These are phyloP conservation scores for Petrocephalus zakoni DNA, from an alignment of 2,113 vertebrate genomes.

Conservation along the genomic window DNA sequence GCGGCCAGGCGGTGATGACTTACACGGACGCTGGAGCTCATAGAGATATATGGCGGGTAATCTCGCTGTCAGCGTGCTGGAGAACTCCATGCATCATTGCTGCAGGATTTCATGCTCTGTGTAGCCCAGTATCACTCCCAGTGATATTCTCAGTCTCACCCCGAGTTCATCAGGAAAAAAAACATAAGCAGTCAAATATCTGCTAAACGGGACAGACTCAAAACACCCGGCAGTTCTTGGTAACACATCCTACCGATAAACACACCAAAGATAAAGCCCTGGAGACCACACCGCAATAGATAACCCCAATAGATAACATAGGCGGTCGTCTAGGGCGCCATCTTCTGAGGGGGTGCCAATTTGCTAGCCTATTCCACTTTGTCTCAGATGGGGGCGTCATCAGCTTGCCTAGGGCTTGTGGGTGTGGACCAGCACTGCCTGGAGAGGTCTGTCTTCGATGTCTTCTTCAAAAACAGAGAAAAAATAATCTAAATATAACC, in stretches of 20 bases:
- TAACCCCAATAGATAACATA: background rate
- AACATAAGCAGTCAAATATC: conserved; percentile 33
- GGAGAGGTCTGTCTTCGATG: background rate
- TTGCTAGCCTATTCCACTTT: background rate
- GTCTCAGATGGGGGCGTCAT: background rate
- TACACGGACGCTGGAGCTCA: background rate
- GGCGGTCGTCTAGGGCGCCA: background rate
- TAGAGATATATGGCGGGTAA: background rate
- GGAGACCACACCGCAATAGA: background rate
- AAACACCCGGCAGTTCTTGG: background rate
- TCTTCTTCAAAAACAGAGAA: background rate
- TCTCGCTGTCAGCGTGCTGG: background rate
- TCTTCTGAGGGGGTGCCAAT: background rate
- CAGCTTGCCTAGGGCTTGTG: background rate
- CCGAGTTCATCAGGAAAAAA: conserved; percentile 47
- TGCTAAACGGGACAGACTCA: conserved; percentile 29
- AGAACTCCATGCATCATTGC: background rate
- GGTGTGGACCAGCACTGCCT: background rate
- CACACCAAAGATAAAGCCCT: background rate
- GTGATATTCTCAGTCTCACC: conserved; percentile 55
- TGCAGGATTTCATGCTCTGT: conserved; percentile 32
- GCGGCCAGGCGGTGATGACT: background rate
- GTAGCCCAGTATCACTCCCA: conserved; percentile 54
- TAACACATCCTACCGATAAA: background rate
- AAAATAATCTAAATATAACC: background rate